phyloP scores from a whole-genome alignment of 2,113 vertebrate genomes.

The Peucedramus taeniatus region DNA sequence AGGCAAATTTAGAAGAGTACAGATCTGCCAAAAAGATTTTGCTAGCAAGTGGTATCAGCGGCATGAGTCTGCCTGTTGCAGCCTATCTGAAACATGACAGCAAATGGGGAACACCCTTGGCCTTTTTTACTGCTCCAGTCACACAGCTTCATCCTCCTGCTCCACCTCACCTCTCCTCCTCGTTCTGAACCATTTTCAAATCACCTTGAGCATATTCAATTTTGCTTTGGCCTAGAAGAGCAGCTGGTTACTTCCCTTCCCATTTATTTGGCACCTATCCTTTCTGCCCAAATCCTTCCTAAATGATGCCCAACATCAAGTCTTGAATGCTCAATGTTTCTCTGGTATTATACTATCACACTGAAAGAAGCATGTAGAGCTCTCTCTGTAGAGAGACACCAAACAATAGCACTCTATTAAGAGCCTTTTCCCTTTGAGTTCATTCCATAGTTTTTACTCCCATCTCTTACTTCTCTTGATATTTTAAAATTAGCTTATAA shows the following conservation, averaged over 20 bases:
- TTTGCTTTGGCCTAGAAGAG: not conserved
- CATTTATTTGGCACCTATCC: not conserved
- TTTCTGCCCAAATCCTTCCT: not conserved
- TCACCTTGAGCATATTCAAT: not conserved
- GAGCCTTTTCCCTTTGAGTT: not conserved
- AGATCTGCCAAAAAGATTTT: not conserved
- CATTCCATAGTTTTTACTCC: not conserved
- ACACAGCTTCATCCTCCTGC: rapidly evolving
- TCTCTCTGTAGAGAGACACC: not conserved
- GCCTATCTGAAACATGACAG: not conserved
- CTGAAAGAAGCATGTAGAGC: not conserved
- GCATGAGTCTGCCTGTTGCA: not conserved
- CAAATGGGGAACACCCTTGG: not conserved
- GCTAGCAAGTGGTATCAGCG: not conserved
- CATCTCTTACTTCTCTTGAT: not conserved
- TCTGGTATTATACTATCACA: not conserved
- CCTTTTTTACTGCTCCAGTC: not conserved
- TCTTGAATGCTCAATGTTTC: not conserved
- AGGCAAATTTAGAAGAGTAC: not conserved
- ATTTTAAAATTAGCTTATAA: not conserved
- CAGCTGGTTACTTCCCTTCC: not conserved
- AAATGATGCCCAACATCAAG: not conserved
- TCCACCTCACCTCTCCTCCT: not conserved
- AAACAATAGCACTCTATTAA: not conserved
- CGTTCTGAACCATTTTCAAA: not conserved